These are phyloP conservation scores for Amblyopsis rosae DNA, from an alignment of 2,113 vertebrate genomes.

Conservation along the genomic window DNA sequence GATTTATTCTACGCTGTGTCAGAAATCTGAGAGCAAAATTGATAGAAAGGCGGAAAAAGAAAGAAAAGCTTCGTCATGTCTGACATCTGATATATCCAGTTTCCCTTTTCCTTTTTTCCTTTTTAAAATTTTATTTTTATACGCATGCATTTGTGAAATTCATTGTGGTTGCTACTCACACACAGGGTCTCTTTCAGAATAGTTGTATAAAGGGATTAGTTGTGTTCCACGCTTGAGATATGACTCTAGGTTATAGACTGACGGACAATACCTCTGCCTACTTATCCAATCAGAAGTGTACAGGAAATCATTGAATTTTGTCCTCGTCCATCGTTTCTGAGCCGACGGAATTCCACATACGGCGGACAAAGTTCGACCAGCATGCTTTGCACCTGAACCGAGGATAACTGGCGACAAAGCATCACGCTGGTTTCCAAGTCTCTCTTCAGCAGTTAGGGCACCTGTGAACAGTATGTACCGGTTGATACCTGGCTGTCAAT, in stretches of 20 bases:
- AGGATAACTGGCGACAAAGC: slow-evolving; percentile 28
- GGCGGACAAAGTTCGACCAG: slow-evolving; percentile 49
- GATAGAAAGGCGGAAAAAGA: slow-evolving; percentile 16
- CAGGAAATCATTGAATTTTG: slow-evolving; percentile 38
- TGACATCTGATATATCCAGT: slow-evolving; percentile 44
- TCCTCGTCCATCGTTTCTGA: slow-evolving; percentile 14
- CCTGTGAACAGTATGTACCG: slow-evolving; percentile 53
- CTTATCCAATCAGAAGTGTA: slow-evolving; percentile 46
- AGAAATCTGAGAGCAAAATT: slow-evolving; percentile 32
- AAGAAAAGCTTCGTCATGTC: slow-evolving; percentile 33
- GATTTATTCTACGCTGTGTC: slow-evolving; percentile 44
- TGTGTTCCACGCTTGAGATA: neutral
- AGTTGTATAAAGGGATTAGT: slow-evolving; percentile 43
- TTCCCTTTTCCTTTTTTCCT: slow-evolving; percentile 24
- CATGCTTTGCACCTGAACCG: slow-evolving; percentile 60
- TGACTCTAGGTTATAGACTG: slow-evolving; percentile 25
- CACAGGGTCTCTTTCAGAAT: slow-evolving; percentile 8
- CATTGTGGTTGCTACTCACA: slow-evolving; percentile 55
- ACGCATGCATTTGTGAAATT: slow-evolving; percentile 60
- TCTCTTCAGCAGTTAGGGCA: slow-evolving; percentile 43
- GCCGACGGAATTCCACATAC: neutral
- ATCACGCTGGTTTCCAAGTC: slow-evolving; percentile 37
- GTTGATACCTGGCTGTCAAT: slow-evolving; percentile 60
- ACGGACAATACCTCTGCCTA: slow-evolving; percentile 33
- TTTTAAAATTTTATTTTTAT: slow-evolving; percentile 76